Conservation (phyloP, 1,140 invertebrate species). For the Drosophila ambigua region DNA sequence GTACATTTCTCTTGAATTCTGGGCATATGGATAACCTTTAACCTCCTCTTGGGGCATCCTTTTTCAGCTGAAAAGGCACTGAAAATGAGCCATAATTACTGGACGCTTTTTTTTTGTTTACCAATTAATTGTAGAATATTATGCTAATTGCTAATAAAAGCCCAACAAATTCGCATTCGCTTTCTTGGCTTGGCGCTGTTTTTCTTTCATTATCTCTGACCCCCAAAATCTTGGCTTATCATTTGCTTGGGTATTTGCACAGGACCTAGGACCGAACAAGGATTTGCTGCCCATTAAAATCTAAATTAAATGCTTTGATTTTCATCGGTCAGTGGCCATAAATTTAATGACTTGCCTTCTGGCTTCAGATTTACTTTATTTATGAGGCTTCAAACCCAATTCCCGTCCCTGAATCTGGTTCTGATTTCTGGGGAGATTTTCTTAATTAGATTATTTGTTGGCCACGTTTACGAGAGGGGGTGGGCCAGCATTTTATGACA, state of each 20-base stretch:
- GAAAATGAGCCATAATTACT: slow-evolving; percentile 26
- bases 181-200: no score
- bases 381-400: slow-evolving; percentile 36
- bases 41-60: no score
- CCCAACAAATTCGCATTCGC: not conserved
- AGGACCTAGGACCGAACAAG: slow-evolving; percentile 43
- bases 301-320: slow-evolving; percentile 74
- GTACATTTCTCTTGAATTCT: not conserved
- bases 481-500: slow-evolving; percentile 40
- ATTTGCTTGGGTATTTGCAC: slow-evolving; percentile 52
- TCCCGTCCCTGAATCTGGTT: slow-evolving; percentile 6
- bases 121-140: slow-evolving; percentile 70
- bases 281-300: slow-evolving; percentile 64
- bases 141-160: slow-evolving; percentile 66
- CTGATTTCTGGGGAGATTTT: not conserved
- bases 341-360: slow-evolving; percentile 73
- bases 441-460: slow-evolving; percentile 73
- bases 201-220: slow-evolving; percentile 9
- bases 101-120: slow-evolving; percentile 9
- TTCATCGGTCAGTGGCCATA: slow-evolving; percentile 58
- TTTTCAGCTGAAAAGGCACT: slow-evolving; percentile 1
- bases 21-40: no score
- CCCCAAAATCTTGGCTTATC: slow-evolving; percentile 47
- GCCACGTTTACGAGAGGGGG: slow-evolving; percentile 1
- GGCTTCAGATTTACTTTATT: slow-evolving; percentile 69